A percentile compares a stretch with the other conserved stretches of the same genome.
phyloP scores from a whole-genome alignment of 2,888 invertebrate genomes.

The Orchesella flavescens region DNA sequence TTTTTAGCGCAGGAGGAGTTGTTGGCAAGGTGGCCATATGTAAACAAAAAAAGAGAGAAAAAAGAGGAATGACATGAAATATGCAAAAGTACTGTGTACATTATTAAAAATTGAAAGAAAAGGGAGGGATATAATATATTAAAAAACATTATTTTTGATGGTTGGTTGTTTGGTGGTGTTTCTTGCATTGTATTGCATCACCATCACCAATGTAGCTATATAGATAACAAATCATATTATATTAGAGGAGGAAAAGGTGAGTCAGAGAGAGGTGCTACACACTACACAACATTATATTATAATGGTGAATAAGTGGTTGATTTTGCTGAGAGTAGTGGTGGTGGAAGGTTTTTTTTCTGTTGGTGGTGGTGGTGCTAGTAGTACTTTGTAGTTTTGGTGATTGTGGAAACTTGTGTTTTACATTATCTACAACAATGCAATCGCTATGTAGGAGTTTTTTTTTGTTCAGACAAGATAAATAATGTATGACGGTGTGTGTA shows the following conservation, averaged over 20 bases:
- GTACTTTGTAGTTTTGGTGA: too few species aligned
- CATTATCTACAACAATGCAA: conserved; percentile 3
- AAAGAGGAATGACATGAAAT: conserved; percentile 23
- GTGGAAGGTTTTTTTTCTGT: not conserved
- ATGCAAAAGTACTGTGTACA: conserved; percentile 27
- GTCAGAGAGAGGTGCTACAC: not conserved
- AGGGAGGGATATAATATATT: not conserved
- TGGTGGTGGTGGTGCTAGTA: not conserved
- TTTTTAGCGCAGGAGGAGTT: conserved; percentile 36
- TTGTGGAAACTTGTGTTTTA: not conserved
- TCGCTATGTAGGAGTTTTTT: not conserved
- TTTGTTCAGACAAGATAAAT: conserved; percentile 13
- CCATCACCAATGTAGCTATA: not conserved
- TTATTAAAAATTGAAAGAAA: conserved; percentile 15
- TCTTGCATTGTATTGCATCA: not conserved
- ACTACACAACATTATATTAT: not conserved
- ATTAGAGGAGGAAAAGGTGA: not conserved
- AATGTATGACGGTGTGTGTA: not conserved
- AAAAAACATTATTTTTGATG: too few species aligned
- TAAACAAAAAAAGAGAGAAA: conserved; percentile 24
- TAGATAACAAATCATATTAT: not conserved
- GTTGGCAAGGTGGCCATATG: conserved; percentile 55
- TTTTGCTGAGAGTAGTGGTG: not conserved
- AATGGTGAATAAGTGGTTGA: too few species aligned
- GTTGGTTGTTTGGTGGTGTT: too few species aligned